These are phyloP conservation scores for Anneissia japonica DNA, from an alignment of 35 echinoderm and acorn worm genomes.

Conservation along the genomic window DNA sequence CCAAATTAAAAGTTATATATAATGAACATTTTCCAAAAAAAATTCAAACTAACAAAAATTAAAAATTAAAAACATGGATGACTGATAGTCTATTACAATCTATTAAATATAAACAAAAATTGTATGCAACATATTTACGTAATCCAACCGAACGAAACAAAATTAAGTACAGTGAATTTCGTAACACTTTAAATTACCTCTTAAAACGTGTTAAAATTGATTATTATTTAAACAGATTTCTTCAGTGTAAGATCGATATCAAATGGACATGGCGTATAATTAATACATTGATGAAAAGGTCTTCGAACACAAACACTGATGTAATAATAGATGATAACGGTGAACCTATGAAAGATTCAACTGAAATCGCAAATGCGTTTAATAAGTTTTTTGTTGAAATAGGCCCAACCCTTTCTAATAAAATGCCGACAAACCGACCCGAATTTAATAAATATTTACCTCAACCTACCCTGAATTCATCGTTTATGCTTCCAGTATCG, in stretches of 20 bases:
- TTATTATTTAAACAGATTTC: background rate
- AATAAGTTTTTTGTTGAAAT: background rate
- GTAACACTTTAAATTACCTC: background rate
- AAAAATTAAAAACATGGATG: background rate
- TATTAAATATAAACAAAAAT: background rate
- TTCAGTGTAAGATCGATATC: background rate
- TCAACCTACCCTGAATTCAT: background rate
- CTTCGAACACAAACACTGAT: background rate
- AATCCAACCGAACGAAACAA: background rate
- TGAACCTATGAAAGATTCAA: background rate
- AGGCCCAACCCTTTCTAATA: background rate
- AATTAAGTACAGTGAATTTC: background rate
- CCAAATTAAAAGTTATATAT: background rate
- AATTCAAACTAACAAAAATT: background rate
- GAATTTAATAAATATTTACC: background rate
- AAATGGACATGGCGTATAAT: background rate
- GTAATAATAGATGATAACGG: background rate
- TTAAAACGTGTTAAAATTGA: background rate
- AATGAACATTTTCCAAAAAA: background rate
- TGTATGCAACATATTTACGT: background rate
- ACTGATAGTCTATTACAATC: background rate
- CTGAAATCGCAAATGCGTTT: background rate
- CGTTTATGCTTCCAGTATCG: conserved; percentile 21
- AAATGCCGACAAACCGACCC: background rate
- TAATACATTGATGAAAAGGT: background rate